Evolutionary conservation across 2,888 invertebrate species (phyloP).

Genomic region (Tubulanus polymorphus): DNA sequence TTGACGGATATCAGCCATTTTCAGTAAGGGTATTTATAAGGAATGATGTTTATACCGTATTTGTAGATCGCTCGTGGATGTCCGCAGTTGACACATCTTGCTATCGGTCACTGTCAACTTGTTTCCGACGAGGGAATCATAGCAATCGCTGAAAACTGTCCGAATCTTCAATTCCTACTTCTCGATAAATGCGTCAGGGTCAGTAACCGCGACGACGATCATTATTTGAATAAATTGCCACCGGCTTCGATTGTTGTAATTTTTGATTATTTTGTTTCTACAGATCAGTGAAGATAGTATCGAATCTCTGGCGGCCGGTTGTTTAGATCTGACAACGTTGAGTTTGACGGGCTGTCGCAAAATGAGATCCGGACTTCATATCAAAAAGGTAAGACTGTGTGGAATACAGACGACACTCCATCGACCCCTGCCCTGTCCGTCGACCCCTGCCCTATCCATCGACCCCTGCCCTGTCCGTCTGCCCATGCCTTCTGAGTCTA

Average conservation of each 20-base stretch:
- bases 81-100: conserved; percentile 23
- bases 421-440: neutral
- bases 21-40: too few species aligned
- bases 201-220: neutral
- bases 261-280: neutral
- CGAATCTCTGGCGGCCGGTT: conserved; percentile 22
- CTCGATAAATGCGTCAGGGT: conserved; percentile 32
- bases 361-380: too few species aligned
- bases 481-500: too few species aligned
- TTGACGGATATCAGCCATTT: too few species aligned
- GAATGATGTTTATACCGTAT: too few species aligned
- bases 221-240: neutral
- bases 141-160: conserved; percentile 27
- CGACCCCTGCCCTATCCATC: too few species aligned
- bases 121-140: conserved; percentile 27
- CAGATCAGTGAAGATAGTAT: conserved; percentile 26
- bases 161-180: conserved; percentile 21
- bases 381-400: too few species aligned
- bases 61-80: conserved; percentile 31
- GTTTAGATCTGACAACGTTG: conserved; percentile 24
- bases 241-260: neutral
- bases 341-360: conserved; percentile 28
- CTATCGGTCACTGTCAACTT: conserved; percentile 30
- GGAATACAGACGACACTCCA: neutral
- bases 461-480: too few species aligned